These are phyloP conservation scores for Laupala kohalensis DNA, from an alignment of 1,140 invertebrate genomes.

Conservation along the genomic window DNA sequence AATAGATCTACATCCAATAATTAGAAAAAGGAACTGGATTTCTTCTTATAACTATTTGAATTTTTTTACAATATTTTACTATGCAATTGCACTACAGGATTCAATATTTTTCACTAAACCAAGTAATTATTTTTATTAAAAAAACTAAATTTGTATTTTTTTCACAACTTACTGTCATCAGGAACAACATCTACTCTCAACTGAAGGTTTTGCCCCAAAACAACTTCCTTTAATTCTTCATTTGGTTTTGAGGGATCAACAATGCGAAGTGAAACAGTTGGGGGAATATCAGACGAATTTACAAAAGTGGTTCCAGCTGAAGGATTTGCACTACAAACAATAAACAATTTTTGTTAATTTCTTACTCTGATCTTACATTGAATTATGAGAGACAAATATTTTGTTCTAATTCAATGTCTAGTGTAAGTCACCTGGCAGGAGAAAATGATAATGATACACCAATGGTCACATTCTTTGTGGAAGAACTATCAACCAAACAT, in stretches of 20 bases:
- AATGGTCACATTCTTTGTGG: constrained; percentile 5
- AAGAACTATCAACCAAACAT: constrained; percentile 30
- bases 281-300: constrained; percentile 11
- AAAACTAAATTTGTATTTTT: neutral
- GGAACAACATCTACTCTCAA: constrained; percentile 30
- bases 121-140: neutral
- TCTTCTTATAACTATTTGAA: no score
- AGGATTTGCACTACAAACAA: neutral
- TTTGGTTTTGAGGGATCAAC: constrained; percentile 18
- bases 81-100: no score
- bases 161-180: constrained; percentile 24
- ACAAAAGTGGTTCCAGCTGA: constrained; percentile 19
- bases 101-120: no score
- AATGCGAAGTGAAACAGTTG: constrained; percentile 20
- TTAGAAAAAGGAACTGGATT: no score
- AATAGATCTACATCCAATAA: no score
- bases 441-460: constrained; percentile 1
- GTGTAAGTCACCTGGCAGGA: no score
- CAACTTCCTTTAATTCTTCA: constrained; percentile 21
- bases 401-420: constrained; percentile 23
- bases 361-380: no score
- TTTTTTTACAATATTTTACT: no score
- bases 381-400: constrained; percentile 14
- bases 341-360: neutral
- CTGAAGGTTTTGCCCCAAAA: constrained; percentile 31